Base-by-base conservation (phyloP, 2,888 invertebrate species). In the Tipula lateralis region DNA sequence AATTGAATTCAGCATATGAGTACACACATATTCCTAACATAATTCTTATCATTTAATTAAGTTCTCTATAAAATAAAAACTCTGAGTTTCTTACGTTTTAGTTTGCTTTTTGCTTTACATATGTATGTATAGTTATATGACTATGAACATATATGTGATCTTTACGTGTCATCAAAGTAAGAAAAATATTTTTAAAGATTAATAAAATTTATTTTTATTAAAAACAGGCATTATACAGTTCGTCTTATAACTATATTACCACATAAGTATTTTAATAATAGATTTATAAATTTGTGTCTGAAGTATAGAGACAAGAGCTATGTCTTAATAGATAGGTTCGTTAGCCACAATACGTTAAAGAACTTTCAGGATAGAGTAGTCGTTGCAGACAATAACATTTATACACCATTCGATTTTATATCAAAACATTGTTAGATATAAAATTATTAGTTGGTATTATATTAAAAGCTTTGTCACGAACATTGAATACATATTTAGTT, bases 391-490 rank as follows among this genome's bases (percentile, higher is more conserved):
- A 66, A 24, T 24, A 66, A 66, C 3, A 3, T 19, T n/a, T n/a
- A n/a, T 44, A 9, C 24, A 9, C n/a, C 24, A 1, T 66, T 9
- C 24, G 9, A 66, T 24, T 66, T 66, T 66, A 66, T 24, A 66
- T 24, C 19, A 66, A 66, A 66, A 66, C 2, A 24, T 66, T 24
- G 12, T 66, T 66, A 13, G 19, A 66, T 66, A 66, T 7, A 66
- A 44, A 32, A 7, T 5, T 44, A 13, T 66, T 66, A 24, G 66
- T 66, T 24, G n/a, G 39, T 39, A 39, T 9, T 39, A 44, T 66
- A 66, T 66, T 66, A 66, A 66, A 66, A 66, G 66, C 66, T 66
- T 66, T 66, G 66, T 66, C 66, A 66, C 66, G 66, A 66, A 66
- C 66, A 66, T 66, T 66, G 66, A 66, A 66, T 66, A 66, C 16